phyloP scores from a whole-genome alignment of 2,113 vertebrate species.

The Mormoops blainvillei region DNA sequence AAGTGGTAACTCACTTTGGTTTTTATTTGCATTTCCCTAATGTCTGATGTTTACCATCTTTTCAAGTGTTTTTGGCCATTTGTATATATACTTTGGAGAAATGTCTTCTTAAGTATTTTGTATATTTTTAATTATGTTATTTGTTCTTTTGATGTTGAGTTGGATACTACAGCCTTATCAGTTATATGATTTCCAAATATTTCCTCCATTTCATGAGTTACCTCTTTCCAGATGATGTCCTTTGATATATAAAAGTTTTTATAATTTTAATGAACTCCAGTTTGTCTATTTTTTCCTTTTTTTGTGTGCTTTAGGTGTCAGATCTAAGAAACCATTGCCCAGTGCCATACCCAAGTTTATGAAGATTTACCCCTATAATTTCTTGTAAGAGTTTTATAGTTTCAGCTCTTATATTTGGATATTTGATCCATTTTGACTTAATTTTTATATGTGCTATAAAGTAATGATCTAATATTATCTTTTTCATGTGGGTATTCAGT shows the following conservation, averaged over 20 bases:
- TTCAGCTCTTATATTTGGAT: neutral
- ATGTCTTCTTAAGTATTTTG: neutral
- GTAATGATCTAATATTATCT: neutral
- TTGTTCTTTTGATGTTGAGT: neutral
- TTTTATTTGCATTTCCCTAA: too few species aligned
- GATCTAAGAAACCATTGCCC: neutral
- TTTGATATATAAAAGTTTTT: too few species aligned
- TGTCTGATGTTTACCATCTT: neutral
- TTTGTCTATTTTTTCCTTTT: neutral
- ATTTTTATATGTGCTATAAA: neutral
- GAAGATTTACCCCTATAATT: neutral
- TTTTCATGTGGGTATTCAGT: neutral
- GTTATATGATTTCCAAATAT: too few species aligned
- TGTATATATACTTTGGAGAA: neutral
- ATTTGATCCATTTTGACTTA: neutral
- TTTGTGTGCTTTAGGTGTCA: neutral
- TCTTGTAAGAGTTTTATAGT: neutral
- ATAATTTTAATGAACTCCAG: neutral
- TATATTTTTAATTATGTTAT: neutral
- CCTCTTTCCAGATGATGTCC: too few species aligned
- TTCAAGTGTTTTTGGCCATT: neutral
- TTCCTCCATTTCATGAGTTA: too few species aligned
- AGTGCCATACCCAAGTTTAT: neutral
- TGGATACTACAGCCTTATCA: neutral
- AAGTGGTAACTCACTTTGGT: neutral